Conservation (phyloP, 2,888 invertebrate species). For the Netelia virgata region DNA sequence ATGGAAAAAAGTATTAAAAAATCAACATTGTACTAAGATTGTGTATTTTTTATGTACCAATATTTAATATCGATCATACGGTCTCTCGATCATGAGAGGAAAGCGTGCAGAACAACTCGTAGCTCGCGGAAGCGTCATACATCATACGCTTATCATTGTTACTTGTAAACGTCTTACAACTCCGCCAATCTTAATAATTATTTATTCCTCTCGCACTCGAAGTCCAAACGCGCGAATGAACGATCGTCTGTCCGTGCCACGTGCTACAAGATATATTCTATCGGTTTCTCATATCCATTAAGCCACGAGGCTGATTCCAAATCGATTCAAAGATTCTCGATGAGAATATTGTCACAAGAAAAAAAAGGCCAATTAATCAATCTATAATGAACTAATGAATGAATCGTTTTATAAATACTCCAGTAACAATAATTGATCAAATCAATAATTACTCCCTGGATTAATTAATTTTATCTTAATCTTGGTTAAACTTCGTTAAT, state of each 20-base stretch:
- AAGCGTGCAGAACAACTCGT: background rate
- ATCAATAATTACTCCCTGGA: too few species aligned
- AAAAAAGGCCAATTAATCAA: too few species aligned
- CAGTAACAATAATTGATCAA: too few species aligned
- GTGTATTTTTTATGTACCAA: background rate
- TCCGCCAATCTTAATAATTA: slow-evolving; percentile 10
- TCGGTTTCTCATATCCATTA: background rate
- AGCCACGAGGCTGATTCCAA: background rate
- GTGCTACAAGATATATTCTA: background rate
- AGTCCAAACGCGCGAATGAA: slow-evolving; percentile 5
- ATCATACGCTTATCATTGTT: slow-evolving; percentile 10
- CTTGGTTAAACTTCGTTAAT: too few species aligned
- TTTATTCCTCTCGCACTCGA: slow-evolving; percentile 10
- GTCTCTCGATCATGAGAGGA: background rate
- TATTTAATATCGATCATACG: background rate
- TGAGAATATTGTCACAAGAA: background rate
- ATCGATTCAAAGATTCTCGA: background rate
- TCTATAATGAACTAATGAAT: too few species aligned
- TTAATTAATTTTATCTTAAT: too few species aligned
- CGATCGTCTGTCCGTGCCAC: slow-evolving; percentile 17
- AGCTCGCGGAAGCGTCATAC: background rate
- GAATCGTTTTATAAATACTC: too few species aligned
- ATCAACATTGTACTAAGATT: background rate
- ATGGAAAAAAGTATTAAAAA: slow-evolving; percentile 33
- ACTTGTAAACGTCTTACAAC: slow-evolving; percentile 18